Conservation (phyloP, 2,888 invertebrate species). For the Masnerella sp. region DNA sequence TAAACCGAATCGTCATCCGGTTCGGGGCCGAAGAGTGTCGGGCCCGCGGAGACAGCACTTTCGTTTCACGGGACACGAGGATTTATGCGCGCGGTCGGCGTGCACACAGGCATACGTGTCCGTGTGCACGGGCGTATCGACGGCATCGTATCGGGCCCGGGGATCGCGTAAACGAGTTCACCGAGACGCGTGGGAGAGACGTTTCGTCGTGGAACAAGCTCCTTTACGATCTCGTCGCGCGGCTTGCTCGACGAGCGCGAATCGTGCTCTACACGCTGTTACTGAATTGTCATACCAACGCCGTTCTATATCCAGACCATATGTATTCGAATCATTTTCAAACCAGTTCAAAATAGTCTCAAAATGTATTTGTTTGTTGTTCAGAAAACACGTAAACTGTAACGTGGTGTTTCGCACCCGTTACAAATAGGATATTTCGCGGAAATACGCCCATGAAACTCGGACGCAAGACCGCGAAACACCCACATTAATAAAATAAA, state of each 20-base stretch:
- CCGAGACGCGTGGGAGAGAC: conserved; percentile 59
- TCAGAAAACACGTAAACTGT: too few relatives aligned
- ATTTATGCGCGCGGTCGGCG: conserved; percentile 39
- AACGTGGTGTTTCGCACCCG: too few relatives aligned
- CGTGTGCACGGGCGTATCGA: conserved; percentile 27
- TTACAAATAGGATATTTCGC: too few relatives aligned
- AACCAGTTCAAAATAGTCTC: too few relatives aligned
- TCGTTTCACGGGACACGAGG: conserved; percentile 52
- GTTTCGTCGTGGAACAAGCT: conserved; percentile 52
- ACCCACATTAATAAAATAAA: too few relatives aligned
- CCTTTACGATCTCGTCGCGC: conserved; percentile 54
- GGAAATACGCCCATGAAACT: too few relatives aligned
- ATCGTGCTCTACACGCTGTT: conserved; percentile 53
- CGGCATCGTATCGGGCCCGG: conserved; percentile 40
- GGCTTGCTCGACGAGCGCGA: conserved; percentile 54
- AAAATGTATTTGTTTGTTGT: too few relatives aligned
- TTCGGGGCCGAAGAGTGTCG: conserved; percentile 52
- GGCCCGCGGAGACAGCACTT: conserved; percentile 60
- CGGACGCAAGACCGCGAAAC: too few relatives aligned
- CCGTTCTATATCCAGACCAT: too few relatives aligned
- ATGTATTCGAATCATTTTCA: too few relatives aligned
- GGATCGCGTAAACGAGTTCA: conserved; percentile 57
- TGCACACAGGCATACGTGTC: conserved; percentile 12
- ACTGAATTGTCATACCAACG: conserved; percentile 47
- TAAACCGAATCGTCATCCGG: conserved; percentile 54